Evolutionary conservation across 2,888 invertebrate genomes (phyloP), one percentile per base, ranked within the genome.

Genomic region (Acheta domesticus): DNA sequence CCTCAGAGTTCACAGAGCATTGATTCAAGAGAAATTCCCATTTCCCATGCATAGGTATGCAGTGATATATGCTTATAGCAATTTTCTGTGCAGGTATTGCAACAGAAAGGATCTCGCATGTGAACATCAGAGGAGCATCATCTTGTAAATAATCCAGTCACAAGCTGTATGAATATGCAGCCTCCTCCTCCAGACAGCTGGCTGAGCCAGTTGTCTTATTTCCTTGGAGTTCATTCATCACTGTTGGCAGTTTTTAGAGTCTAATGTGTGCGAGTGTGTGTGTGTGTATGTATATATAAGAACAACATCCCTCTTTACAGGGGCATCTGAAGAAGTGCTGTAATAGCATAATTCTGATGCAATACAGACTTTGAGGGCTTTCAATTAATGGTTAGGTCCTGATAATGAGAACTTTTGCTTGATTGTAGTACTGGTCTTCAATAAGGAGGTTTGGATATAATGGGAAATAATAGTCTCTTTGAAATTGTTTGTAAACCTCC

Each of bases 101-200:
- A 97, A 87, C 96, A 96, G 88, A 96, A 96, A 89, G 97, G 96
- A 84, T 96, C 96, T 85, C 91, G 96, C 86, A 97, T 97, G 96
- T 97, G 94, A 93, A 74, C 49, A 48, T 74, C n/a, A 49, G 36
- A 21, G 16, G 19, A n/a, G 14, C 73, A 79, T 16, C 77, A 62
- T 14, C 62, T 16, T 62, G 62, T 62, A 62, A 19, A 62, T 62
- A 62, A n/a, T 62, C 62, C 62, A 11, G n/a, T 36, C 16, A 62
- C 16, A n/a, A 62, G n/a, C 62, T 62, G 62, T 62, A n/a, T n/a
- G n/a, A 62, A n/a, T 62, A n/a, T 62, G 62, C 62, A 62, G 62
- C n/a, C 14, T n/a, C 62, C 12, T 16, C 62, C 62, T 62, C 62
- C 14, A 62, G 62, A 62, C 14, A 19, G 14, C 16, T n/a, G 14